Evolutionary conservation across 2,888 invertebrate species (phyloP), one percentile per base, ranked within the genome.

Genomic region (Pediacus dermestoides): DNA sequence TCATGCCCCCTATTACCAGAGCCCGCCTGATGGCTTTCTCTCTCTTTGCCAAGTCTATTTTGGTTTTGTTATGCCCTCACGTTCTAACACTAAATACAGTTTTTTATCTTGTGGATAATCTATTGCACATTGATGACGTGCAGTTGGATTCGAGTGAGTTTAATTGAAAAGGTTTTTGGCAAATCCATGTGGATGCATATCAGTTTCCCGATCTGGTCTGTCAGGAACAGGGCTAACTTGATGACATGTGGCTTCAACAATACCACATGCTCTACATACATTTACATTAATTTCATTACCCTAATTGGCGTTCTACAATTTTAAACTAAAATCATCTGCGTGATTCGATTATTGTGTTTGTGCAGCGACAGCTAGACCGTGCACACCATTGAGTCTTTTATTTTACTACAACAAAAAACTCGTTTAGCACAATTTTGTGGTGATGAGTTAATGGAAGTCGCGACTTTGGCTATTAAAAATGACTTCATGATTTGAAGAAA

Each of bases 271-370:
- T 59, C 53, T 57, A 62, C 59, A 58, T 61, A 61, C 57, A 65
- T 65, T 64, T 64, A 63, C 64, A 64, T 66, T 65, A 59, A 66
- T 66, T 66, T 60, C 60, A 64, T 64, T 64, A 60, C 42, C 45
- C 53, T 63, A 60, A 63, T 63, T 60, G 48, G 42, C 14, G 14
- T 28, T 28, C 13, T 28, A 13, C 13, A 28, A 28, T 28, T 28
- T 28, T 28, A 28, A 28, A 28, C 7, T 28, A 3, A 28, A 28
- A 28, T 28, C 28, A 26, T 7, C n/a, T n/a, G n/a, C n/a, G n/a
- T n/a, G n/a, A n/a, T n/a, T n/a, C n/a, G n/a, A n/a, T n/a, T n/a
- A 18, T n/a, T 18, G 21, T 6, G 6, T 7, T 18, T 18, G 21
- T 18, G 21, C 21, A 4, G 26, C 26, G 26, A 26, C 6, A n/a